Evolutionary conservation across 2,888 invertebrate genomes (phyloP).

Genomic region (Acanthosepion esculentum): DNA sequence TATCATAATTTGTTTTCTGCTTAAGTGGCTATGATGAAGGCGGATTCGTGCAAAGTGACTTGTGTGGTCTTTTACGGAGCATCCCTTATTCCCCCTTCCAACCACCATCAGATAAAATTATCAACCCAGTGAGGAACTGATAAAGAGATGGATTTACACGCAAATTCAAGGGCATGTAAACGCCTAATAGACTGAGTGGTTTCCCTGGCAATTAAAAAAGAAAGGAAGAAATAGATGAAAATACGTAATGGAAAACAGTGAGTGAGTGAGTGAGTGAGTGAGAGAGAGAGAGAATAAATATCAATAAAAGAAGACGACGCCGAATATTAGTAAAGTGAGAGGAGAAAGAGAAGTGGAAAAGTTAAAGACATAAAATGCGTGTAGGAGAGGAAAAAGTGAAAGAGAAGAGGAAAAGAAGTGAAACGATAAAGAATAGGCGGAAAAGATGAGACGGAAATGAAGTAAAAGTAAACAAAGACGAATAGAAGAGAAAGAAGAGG

Average conservation of each 20-base stretch:
- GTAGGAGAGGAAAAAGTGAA: too few species aligned
- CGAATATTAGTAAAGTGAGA: neutral
- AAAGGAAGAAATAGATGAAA: neutral
- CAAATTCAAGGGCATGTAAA: neutral
- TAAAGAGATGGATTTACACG: neutral
- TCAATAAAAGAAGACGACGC: too few species aligned
- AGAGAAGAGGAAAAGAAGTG: too few species aligned
- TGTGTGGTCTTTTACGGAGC: constrained; percentile 9
- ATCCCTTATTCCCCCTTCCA: fast-evolving
- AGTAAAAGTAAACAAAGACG: neutral
- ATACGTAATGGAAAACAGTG: neutral
- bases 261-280: neutral
- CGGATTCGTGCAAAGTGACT: neutral
- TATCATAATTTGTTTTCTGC: neutral
- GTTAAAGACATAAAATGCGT: too few species aligned
- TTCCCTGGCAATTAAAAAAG: neutral
- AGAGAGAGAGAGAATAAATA: neutral
- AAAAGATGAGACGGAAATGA: neutral
- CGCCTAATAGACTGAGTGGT: neutral
- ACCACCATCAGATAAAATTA: neutral
- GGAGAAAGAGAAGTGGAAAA: neutral
- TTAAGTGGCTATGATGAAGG: neutral
- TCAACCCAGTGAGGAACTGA: neutral
- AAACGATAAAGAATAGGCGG: neutral
- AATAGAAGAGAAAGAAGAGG: neutral